A percentile compares a stretch with the other conserved stretches of the same genome.
Evolutionary conservation across 92 coral and sea anemone genomes (phyloP).

Genomic region (Paramuricea clavata): DNA sequence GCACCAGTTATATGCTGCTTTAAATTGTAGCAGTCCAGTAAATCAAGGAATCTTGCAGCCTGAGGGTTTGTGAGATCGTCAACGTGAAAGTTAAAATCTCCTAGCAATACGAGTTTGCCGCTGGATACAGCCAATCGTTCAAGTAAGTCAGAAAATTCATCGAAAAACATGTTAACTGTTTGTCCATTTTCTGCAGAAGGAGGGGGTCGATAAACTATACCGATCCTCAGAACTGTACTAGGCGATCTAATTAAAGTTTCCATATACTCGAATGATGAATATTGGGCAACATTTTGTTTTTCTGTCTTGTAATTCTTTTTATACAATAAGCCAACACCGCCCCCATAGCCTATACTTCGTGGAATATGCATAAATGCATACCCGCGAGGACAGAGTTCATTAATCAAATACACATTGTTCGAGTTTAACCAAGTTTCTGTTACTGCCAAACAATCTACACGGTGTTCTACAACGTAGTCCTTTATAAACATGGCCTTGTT

Average conservation of each 20-base stretch:
- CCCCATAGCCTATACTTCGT: not conserved
- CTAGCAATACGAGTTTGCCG: not conserved
- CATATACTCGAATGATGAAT: constrained; percentile 20
- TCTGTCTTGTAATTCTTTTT: constrained; percentile 15
- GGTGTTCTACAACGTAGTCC: not conserved
- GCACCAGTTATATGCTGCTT: not conserved
- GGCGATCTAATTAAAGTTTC: not conserved
- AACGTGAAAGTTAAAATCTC: no score
- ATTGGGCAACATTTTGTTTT: constrained; percentile 8
- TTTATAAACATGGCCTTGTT: constrained; percentile 9
- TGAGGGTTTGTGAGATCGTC: not conserved
- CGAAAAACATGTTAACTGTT: not conserved
- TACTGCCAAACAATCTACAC: constrained; percentile 16
- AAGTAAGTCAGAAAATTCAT: not conserved
- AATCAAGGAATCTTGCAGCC: no score
- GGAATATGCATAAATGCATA: constrained; percentile 24
- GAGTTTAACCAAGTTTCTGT: constrained; percentile 16
- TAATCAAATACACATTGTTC: not conserved
- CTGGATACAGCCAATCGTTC: not conserved
- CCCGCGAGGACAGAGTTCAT: constrained; percentile 4
- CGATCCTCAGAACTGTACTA: constrained; percentile 13
- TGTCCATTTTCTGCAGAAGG: constrained; percentile 1
- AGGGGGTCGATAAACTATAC: constrained; percentile 10
- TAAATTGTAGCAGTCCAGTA: no score
- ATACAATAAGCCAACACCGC: not conserved